These are phyloP conservation scores for Antitype chi DNA, from an alignment of 2,888 invertebrate species.

Conservation along the genomic window DNA sequence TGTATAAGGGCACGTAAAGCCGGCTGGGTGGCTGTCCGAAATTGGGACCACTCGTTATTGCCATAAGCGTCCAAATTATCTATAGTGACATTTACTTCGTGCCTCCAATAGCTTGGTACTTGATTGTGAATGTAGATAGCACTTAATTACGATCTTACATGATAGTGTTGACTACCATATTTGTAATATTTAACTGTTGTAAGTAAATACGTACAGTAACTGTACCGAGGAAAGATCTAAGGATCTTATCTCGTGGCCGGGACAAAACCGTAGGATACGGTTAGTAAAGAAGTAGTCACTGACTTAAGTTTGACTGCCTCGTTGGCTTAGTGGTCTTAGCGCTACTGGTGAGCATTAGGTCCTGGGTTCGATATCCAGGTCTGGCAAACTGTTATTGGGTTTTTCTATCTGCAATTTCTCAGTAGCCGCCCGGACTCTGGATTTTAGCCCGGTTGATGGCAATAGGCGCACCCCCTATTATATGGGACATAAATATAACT, in stretches of 20 bases:
- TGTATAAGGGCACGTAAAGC: conserved; percentile 60
- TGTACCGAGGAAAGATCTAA: neutral
- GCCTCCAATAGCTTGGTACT: conserved; percentile 27
- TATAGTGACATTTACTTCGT: conserved; percentile 64
- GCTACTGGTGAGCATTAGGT: too few species aligned
- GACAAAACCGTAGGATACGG: neutral
- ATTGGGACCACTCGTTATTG: conserved; percentile 65
- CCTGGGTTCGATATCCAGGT: too few species aligned
- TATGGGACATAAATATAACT: too few species aligned
- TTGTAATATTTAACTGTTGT: conserved; percentile 30
- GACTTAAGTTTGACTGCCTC: neutral
- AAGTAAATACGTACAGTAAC: conserved; percentile 2
- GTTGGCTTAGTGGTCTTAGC: too few species aligned
- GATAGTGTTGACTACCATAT: conserved; percentile 45
- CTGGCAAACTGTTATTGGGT: too few species aligned
- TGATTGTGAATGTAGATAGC: conserved; percentile 61
- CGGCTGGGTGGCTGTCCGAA: conserved; percentile 48
- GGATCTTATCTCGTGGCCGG: neutral
- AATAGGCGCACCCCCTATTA: too few species aligned
- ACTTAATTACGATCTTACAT: conserved; percentile 59
- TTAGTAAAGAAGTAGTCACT: neutral
- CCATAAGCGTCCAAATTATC: conserved; percentile 69
- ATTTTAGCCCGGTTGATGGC: too few species aligned
- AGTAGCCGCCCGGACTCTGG: too few species aligned
- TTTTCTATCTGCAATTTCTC: too few species aligned